Evolutionary conservation across 2,797 vertebrate genomes (phyloP), one percentile per base, ranked within the genome.

Genomic region (Epinephelus awoara): DNA sequence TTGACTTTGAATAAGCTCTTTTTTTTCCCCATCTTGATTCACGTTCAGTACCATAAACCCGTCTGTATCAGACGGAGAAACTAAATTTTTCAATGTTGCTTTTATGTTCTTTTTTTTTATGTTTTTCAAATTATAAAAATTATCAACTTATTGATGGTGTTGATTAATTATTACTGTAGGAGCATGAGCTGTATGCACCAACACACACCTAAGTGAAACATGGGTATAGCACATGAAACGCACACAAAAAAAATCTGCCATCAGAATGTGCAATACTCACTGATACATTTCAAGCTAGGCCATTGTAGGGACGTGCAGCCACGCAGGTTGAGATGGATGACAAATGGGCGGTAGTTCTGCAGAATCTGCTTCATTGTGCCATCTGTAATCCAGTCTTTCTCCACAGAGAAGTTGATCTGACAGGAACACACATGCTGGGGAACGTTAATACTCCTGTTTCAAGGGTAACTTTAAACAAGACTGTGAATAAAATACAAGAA

Each of bases 321-420:
- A 0, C 92, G 89, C 75, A 96, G 73, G 83, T 95, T 95, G 18
- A 96, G 87, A 64, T 91, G 88, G 34, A 79, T 84, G 59, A 95
- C 91, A 74, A 91, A 94, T 0, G 85, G 83, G 1, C 84, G 87
- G 66, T 94, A 91, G 47, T 68, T 92, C 56, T 87, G 89, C 64
- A 96, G 88, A 67, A 93, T 82, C 77, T 87, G 79, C 77, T 83
- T 90, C 77, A 91, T 72, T 15, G 34, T 84, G 11, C 29, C 0
- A 64, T 95, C 92, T 56, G 88, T 87, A 72, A 94, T 88, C 93
- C 91, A 93, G 61, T 85, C 68, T 76, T 83, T 94, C 67, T 89
- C 92, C 46, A 63, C 56, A 18, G 94, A 95, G 54, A 95, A 84
- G 62, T 94, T 91, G 10, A 95, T 91, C 94, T 95, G 78, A 34